Conservation (phyloP, 2,888 invertebrate species). For the Neoascia interrupta region DNA sequence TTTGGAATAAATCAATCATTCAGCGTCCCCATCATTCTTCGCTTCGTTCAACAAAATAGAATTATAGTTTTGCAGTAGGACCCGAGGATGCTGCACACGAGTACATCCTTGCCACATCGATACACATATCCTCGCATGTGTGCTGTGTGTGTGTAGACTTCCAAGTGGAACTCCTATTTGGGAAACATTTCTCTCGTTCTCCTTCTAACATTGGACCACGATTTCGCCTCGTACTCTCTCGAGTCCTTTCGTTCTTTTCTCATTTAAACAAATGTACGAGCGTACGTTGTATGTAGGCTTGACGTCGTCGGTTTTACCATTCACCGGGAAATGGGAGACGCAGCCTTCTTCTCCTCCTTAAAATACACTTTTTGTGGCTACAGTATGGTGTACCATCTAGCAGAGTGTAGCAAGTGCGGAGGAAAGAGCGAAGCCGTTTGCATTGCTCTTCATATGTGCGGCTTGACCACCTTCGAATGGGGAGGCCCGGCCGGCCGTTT, state of each 20-base stretch:
- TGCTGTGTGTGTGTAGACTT: slow-evolving; percentile 46
- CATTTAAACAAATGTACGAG: slow-evolving; percentile 64
- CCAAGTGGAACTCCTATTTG: slow-evolving; percentile 63
- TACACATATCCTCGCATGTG: background rate
- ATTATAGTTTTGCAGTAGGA: slow-evolving; percentile 68
- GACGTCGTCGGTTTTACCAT: slow-evolving; percentile 56
- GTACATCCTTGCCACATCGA: slow-evolving; percentile 37
- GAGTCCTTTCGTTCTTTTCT: slow-evolving; percentile 69
- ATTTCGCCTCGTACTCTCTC: slow-evolving; percentile 46
- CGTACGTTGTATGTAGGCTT: slow-evolving; percentile 59
- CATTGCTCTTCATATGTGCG: slow-evolving; percentile 69
- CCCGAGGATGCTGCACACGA: slow-evolving; percentile 47
- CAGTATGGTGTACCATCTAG: slow-evolving; percentile 66
- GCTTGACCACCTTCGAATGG: slow-evolving; percentile 69
- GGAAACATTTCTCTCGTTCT: slow-evolving; percentile 67
- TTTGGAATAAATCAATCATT: slow-evolving; percentile 70
- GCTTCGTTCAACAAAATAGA: slow-evolving; percentile 69
- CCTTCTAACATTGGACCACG: slow-evolving; percentile 62
- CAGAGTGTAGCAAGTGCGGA: slow-evolving; percentile 41
- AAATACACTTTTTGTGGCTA: slow-evolving; percentile 67
- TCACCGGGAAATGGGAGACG: slow-evolving; percentile 55
- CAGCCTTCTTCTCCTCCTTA: slow-evolving; percentile 63
- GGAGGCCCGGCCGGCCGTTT: slow-evolving; percentile 54
- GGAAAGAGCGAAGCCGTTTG: slow-evolving; percentile 64
- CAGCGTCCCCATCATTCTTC: slow-evolving; percentile 70